A percentile compares a stretch with the other conserved stretches of the same genome.
Evolutionary conservation across 2,888 invertebrate species (phyloP).

Genomic region (Xylocampa areola): DNA sequence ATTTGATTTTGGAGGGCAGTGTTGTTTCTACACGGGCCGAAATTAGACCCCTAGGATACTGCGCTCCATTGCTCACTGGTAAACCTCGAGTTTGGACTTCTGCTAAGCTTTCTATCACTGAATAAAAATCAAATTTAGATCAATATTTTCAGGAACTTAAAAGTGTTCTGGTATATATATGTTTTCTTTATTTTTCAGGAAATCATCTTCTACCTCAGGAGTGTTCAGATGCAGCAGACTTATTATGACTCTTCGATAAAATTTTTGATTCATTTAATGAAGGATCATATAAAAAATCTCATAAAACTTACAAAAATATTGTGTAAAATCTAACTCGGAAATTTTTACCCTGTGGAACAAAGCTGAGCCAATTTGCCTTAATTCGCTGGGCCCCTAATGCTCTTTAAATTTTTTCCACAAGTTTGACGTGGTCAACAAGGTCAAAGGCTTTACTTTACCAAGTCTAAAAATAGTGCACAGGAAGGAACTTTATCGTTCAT

Average conservation of each 20-base stretch:
- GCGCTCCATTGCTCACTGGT: too few relatives aligned
- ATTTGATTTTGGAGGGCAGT: too few relatives aligned
- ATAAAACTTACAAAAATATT: neutral
- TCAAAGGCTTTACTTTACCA: too few relatives aligned
- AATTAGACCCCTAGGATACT: too few relatives aligned
- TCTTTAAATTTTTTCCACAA: too few relatives aligned
- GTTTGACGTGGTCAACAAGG: too few relatives aligned
- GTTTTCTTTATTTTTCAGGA: neutral
- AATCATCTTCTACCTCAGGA: neutral
- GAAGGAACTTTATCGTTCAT: neutral
- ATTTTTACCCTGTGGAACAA: neutral
- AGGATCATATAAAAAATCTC: neutral
- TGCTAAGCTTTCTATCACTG: too few relatives aligned
- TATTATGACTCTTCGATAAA: neutral
- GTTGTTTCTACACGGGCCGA: too few relatives aligned
- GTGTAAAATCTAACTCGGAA: neutral
- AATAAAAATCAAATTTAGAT: too few relatives aligned
- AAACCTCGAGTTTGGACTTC: too few relatives aligned
- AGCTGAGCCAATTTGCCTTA: neutral
- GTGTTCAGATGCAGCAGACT: neutral
- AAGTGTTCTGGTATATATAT: too few relatives aligned
- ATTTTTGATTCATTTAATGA: neutral
- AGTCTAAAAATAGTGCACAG: neutral
- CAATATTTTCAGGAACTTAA: too few relatives aligned
- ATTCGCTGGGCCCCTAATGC: neutral